Base-by-base conservation (phyloP, 2,888 invertebrate genomes). In the Idaea dimidiata region DNA sequence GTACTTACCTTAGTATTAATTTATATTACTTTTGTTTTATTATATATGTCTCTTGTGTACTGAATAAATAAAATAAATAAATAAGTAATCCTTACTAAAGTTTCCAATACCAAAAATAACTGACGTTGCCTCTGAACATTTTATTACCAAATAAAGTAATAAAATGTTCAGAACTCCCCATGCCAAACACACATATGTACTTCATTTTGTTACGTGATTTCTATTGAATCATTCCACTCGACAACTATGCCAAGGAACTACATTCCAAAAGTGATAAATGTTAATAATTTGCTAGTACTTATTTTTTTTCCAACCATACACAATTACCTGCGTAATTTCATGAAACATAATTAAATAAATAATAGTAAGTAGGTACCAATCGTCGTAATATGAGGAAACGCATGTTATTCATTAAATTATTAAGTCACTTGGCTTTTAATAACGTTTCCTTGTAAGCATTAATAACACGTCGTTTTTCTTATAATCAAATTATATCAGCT, bases 391-490 rank as follows among this genome's bases (percentile, higher is more conserved):
- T 43, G 62, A 62, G 59, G 61, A 64, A 66, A 59, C 55, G 43
- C 43, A 43, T 43, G 43, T 43, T 53, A 57, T 43, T 60, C 32
- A 16, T 60, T 61, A 58, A 31, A 62, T 43, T 59, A 54, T 55
- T 59, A 43, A 43, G 43, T 64, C 58, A 54, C 57, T 8, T 59
- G 59, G 16, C 64, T 64, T 64, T 62, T 66, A 62, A 68, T 64
- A 8, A 54, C 61, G 43, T 63, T 68, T 66, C 66, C 55, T 14
- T 6, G 62, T 65, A 65, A 56, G 18, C 24, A 10, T 58, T 55
- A 53, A 55, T 43, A 43, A 17, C 54, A 54, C 60, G 60, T 63
- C 63, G 61, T 58, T 57, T 62, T 66, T 43, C 62, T 63, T 57
- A 60, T 60, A 62, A 63, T 57, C 53, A 55, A 61, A 64, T 66